A percentile compares a stretch with the other conserved stretches of the same genome.
These are phyloP conservation scores for Hirundichthys speculiger DNA, from an alignment of 2,113 vertebrate species.

Conservation along the genomic window DNA sequence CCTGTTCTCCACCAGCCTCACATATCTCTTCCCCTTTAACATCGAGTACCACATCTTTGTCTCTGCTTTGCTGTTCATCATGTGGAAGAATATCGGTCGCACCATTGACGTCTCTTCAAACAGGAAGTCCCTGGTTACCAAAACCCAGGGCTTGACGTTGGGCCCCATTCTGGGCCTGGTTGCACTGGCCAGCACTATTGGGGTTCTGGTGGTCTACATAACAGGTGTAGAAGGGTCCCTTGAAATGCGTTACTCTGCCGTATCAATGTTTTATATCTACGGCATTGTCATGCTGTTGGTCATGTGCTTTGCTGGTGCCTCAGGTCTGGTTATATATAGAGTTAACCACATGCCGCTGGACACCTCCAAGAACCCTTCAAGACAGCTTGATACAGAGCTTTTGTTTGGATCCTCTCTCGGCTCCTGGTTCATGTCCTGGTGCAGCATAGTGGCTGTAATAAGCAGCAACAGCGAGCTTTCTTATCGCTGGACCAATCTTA, in stretches of 20 bases:
- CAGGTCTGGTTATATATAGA: slow-evolving; percentile 87
- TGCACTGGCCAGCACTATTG: slow-evolving; percentile 87
- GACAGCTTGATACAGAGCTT: slow-evolving; percentile 90
- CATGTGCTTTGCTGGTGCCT: slow-evolving; percentile 85
- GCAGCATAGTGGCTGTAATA: slow-evolving; percentile 87
- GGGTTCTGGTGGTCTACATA: slow-evolving; percentile 89
- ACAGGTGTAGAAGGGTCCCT: slow-evolving; percentile 86
- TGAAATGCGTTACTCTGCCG: slow-evolving; percentile 82
- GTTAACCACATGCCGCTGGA: slow-evolving; percentile 82
- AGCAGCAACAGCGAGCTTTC: slow-evolving; percentile 76
- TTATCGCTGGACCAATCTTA: slow-evolving; percentile 90
- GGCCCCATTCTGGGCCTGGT: slow-evolving; percentile 87
- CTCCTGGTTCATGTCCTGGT: slow-evolving; percentile 98
- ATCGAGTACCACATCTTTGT: slow-evolving; percentile 98
- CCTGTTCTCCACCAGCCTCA: slow-evolving; percentile 88
- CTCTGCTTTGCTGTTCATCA: slow-evolving; percentile 92
- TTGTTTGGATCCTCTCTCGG: slow-evolving; percentile 90
- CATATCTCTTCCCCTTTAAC: slow-evolving; percentile 96
- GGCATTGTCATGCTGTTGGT: slow-evolving; percentile 85
- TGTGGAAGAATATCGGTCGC: slow-evolving; percentile 97
- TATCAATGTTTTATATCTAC: slow-evolving; percentile 91
- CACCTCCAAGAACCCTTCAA: slow-evolving; percentile 87
- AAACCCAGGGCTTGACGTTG: slow-evolving; percentile 74
- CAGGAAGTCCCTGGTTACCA: slow-evolving; percentile 73
- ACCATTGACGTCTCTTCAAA: slow-evolving; percentile 81